Evolutionary conservation across 2,888 invertebrate genomes (phyloP).

Genomic region (Oligia latruncula): DNA sequence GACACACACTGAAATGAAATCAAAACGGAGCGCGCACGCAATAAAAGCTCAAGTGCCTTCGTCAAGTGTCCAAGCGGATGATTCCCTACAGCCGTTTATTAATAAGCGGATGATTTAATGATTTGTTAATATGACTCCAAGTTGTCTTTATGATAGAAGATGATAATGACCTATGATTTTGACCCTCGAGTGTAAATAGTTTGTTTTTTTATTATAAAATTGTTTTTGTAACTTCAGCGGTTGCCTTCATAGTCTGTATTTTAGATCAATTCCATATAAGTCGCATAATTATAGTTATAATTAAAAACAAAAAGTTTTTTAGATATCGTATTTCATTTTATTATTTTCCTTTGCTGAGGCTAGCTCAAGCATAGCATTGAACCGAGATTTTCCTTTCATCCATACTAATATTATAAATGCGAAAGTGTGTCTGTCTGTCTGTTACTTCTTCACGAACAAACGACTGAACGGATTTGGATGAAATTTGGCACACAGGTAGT

Average conservation of each 20-base stretch:
- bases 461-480: too few species aligned
- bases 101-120: conserved; percentile 42
- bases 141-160: background rate
- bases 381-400: background rate
- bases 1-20: background rate
- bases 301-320: too few species aligned
- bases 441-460: too few species aligned
- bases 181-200: too few species aligned
- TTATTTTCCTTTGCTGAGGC: background rate
- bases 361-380: background rate
- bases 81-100: conserved; percentile 10
- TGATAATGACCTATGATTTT: background rate
- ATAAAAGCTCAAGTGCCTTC: conserved; percentile 35
- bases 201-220: too few species aligned
- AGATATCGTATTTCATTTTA: background rate
- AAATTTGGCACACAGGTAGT: too few species aligned
- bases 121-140: conserved; percentile 32
- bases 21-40: background rate
- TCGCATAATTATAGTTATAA: too few species aligned
- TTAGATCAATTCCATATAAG: too few species aligned
- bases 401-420: too few species aligned
- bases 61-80: background rate
- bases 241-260: too few species aligned
- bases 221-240: too few species aligned
- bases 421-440: too few species aligned